These are phyloP conservation scores for Doryteuthis pealeii DNA, from an alignment of 1,140 invertebrate species.

Conservation along the genomic window DNA sequence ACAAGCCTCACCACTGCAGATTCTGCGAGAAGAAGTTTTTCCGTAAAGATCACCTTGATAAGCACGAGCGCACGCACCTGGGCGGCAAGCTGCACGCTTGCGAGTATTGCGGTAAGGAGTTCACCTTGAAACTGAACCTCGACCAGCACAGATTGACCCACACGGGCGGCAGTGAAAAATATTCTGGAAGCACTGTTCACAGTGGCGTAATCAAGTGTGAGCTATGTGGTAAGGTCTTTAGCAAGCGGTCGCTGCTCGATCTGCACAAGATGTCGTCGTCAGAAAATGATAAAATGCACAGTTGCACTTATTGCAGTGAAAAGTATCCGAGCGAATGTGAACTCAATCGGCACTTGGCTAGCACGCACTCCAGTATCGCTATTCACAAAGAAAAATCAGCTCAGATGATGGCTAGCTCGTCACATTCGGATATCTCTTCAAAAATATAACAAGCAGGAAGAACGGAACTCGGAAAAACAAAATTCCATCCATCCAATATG, in stretches of 20 bases:
- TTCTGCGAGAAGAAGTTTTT: slow-evolving; percentile 76
- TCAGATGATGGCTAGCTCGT: too few species aligned
- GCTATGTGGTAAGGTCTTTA: neutral
- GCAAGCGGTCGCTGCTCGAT: neutral
- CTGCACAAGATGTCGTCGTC: neutral
- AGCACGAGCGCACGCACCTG: slow-evolving; percentile 70
- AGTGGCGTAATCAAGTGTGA: neutral
- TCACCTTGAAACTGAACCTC: slow-evolving; percentile 21
- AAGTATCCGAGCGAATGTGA: neutral
- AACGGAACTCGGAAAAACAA: too few species aligned
- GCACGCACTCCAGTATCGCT: neutral
- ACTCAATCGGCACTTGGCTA: neutral
- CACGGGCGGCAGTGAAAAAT: slow-evolving; percentile 47
- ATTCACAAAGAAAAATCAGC: neutral
- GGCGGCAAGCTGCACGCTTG: slow-evolving; percentile 67
- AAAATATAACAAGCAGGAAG: too few species aligned
- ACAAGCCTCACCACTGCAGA: slow-evolving; percentile 85
- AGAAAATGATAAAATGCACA: neutral
- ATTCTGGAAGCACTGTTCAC: neutral
- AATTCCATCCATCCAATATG: too few species aligned
- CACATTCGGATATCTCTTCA: too few species aligned
- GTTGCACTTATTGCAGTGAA: neutral
- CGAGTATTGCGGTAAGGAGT: slow-evolving; percentile 21
- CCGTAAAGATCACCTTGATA: slow-evolving; percentile 67
- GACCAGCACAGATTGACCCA: slow-evolving; percentile 63